Percentiles rank a stretch among this genome's conserved stretches.
Evolutionary conservation across 2,888 invertebrate genomes (phyloP).

Genomic region (Eudemis profundana): DNA sequence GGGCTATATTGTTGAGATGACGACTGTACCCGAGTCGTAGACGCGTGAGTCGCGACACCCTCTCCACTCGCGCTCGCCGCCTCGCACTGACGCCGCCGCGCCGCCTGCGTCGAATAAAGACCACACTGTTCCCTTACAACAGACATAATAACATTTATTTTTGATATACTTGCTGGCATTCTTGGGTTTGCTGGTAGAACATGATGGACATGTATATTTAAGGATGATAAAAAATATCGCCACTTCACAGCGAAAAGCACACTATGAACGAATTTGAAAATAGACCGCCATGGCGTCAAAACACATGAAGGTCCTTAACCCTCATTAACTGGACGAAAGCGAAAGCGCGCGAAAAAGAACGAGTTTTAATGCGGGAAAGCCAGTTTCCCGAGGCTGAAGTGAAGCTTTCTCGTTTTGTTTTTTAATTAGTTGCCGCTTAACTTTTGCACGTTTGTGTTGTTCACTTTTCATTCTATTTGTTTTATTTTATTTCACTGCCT

Average conservation of each 20-base stretch:
- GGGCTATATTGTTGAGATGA: conserved; percentile 67
- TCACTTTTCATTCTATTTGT: conserved; percentile 63
- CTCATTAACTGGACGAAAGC: conserved; percentile 78
- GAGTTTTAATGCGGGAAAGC: conserved; percentile 74
- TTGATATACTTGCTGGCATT: too few species aligned
- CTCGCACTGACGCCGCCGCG: conserved; percentile 14
- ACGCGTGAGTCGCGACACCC: conserved; percentile 51
- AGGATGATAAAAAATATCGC: too few species aligned
- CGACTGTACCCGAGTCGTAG: conserved; percentile 32
- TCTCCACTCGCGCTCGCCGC: conserved; percentile 42
- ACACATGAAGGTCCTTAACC: conserved; percentile 71
- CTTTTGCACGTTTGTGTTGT: conserved; percentile 69
- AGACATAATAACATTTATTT: background rate
- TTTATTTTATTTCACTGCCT: conserved; percentile 58
- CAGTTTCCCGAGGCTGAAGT: conserved; percentile 67
- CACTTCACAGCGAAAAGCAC: background rate
- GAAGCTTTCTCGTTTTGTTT: conserved; percentile 72
- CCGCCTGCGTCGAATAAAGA: background rate
- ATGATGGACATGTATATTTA: too few species aligned
- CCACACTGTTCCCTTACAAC: background rate
- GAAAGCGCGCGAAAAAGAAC: conserved; percentile 73
- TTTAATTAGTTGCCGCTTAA: conserved; percentile 80
- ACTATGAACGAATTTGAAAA: conserved; percentile 53
- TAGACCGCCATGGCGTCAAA: conserved; percentile 57
- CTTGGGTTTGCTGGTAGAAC: too few species aligned